These are phyloP conservation scores for Metopia argyrocephala DNA, from an alignment of 2,888 invertebrate species.

Conservation along the genomic window DNA sequence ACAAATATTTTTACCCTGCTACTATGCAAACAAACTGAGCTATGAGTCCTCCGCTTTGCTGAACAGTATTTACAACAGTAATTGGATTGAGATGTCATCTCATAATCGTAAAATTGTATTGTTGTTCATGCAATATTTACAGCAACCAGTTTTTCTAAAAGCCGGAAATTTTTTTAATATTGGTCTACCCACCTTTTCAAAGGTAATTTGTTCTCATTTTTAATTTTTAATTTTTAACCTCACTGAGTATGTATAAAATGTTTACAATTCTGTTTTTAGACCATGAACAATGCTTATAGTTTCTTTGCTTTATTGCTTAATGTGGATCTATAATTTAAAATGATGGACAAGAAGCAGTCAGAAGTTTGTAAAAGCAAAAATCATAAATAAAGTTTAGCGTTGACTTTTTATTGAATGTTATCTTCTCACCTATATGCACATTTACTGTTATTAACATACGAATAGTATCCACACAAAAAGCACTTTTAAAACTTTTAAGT, in stretches of 20 bases:
- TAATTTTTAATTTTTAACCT: neutral
- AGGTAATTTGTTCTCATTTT: conserved; percentile 65
- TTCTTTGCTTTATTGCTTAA: conserved; percentile 74
- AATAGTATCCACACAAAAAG: neutral
- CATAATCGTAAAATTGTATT: conserved; percentile 69
- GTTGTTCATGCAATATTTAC: conserved; percentile 72
- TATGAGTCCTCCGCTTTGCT: conserved; percentile 68
- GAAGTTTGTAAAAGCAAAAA: too few species aligned
- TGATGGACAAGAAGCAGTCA: too few species aligned
- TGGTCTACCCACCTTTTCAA: conserved; percentile 72
- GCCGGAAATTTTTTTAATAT: conserved; percentile 73
- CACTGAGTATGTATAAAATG: neutral
- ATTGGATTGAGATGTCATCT: conserved; percentile 71
- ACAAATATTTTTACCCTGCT: conserved; percentile 75
- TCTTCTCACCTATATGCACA: too few species aligned
- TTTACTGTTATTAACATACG: neutral
- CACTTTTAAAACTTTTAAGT: neutral
- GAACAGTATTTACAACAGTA: conserved; percentile 69
- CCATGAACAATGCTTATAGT: conserved; percentile 75
- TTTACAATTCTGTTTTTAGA: conserved; percentile 65
- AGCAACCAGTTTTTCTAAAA: conserved; percentile 69
- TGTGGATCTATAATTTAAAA: too few species aligned
- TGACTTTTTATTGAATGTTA: neutral
- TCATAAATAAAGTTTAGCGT: too few species aligned
- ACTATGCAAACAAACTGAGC: conserved; percentile 74